Conservation (phyloP, 2,888 invertebrate species). For the Synergus umbraculus region DNA sequence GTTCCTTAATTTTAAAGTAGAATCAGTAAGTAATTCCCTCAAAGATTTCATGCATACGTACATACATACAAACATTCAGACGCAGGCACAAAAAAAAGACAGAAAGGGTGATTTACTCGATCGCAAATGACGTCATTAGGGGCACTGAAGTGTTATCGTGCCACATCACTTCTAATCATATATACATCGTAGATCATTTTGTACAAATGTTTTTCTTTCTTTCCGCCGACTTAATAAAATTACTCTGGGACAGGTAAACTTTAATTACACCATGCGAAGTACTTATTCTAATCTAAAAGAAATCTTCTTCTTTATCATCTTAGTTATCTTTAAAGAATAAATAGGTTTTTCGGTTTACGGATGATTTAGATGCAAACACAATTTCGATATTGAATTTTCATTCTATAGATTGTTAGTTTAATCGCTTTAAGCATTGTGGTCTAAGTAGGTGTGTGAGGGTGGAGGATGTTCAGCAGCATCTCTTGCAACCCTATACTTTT, state of each 20-base stretch:
- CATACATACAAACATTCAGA: not conserved
- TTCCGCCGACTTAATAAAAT: slow-evolving; percentile 1
- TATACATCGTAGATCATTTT: not conserved
- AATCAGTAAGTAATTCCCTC: not conserved
- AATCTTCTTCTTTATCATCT: too few relatives aligned
- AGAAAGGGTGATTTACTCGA: not conserved
- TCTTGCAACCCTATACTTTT: slow-evolving; percentile 43
- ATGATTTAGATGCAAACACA: too few relatives aligned
- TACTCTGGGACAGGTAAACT: not conserved
- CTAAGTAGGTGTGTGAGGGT: not conserved
- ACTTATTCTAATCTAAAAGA: too few relatives aligned
- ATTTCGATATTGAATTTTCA: not conserved
- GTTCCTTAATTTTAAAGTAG: slow-evolving; percentile 1
- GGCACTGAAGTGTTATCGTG: slow-evolving; percentile 16
- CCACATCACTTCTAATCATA: slow-evolving; percentile 8
- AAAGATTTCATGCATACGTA: not conserved
- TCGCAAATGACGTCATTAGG: slow-evolving; percentile 1
- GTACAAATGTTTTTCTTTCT: slow-evolving; percentile 13
- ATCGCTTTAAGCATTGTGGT: not conserved
- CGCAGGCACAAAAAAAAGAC: not conserved
- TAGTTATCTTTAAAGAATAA: too few relatives aligned
- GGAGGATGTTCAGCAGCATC: slow-evolving; percentile 38
- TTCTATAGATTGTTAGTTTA: not conserved
- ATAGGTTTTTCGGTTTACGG: too few relatives aligned
- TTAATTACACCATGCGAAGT: too few relatives aligned